phyloP scores from a whole-genome alignment of 1,140 invertebrate genomes.

The Parasteatoda tepidariorum region DNA sequence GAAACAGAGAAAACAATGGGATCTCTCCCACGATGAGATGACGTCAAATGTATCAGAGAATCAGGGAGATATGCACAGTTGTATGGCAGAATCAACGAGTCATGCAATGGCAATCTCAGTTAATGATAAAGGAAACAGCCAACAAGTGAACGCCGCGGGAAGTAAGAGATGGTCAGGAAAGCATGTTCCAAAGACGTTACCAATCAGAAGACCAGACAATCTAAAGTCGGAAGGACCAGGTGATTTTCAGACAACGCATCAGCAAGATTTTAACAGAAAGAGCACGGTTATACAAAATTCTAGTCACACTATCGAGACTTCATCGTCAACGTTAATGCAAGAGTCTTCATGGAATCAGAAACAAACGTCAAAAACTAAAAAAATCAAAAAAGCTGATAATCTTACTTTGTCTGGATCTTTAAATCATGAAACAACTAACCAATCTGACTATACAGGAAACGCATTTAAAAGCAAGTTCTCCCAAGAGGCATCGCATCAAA shows the following conservation, averaged over 20 bases:
- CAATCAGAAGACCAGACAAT: constrained; percentile 65
- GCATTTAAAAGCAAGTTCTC: not conserved
- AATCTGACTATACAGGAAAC: constrained; percentile 7
- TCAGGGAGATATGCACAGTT: no score
- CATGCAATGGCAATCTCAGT: not conserved
- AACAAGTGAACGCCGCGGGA: not conserved
- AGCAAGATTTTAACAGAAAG: constrained; percentile 28
- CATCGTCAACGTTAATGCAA: not conserved
- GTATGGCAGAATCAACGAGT: not conserved
- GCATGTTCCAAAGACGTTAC: constrained; percentile 50
- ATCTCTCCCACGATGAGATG: not conserved
- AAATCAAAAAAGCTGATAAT: constrained; percentile 19
- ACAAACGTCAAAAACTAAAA: constrained; percentile 28
- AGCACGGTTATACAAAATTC: not conserved
- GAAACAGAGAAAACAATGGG: constrained; percentile 29
- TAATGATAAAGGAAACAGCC: constrained; percentile 18
- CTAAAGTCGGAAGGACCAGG: constrained; percentile 68
- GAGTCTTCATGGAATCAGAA: constrained; percentile 18
- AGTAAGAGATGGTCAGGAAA: constrained; percentile 4
- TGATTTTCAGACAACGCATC: constrained; percentile 66
- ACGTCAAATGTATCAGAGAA: no score
- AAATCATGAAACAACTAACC: constrained; percentile 19
- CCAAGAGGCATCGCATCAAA: not conserved
- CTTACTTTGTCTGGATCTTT: not conserved
- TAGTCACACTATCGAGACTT: not conserved